Evolutionary conservation across 2,113 vertebrate species (phyloP).

Genomic region (Morone chrysops): DNA sequence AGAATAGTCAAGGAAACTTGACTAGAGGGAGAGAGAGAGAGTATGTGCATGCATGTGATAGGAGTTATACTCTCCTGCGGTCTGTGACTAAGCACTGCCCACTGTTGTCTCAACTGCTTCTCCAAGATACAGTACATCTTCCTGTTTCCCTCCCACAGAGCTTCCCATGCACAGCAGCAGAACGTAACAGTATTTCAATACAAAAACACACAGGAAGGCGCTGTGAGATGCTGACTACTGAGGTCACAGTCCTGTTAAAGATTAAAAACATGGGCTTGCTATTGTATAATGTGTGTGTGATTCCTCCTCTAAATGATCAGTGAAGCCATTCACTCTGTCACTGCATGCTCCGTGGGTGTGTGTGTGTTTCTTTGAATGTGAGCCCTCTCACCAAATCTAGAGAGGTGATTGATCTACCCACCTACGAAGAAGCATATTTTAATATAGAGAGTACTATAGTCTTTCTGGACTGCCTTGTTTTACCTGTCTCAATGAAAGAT

Average conservation of each 20-base stretch:
- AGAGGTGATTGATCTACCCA: neutral
- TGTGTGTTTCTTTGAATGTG: neutral
- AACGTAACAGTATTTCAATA: slow-evolving; percentile 27
- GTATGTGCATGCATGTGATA: neutral
- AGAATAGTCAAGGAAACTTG: slow-evolving; percentile 18
- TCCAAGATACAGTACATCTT: slow-evolving; percentile 53
- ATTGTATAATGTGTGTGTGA: slow-evolving; percentile 43
- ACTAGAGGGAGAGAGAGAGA: too few species aligned
- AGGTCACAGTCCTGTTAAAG: neutral
- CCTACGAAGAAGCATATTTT: neutral
- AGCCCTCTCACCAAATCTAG: neutral
- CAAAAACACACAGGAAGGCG: slow-evolving; percentile 11
- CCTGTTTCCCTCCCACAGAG: slow-evolving; percentile 60
- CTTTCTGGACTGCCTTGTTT: slow-evolving; percentile 18
- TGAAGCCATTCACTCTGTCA: slow-evolving; percentile 9
- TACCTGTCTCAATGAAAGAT: slow-evolving; percentile 27
- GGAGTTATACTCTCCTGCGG: slow-evolving; percentile 34
- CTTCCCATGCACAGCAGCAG: slow-evolving; percentile 30
- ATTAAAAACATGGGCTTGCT: slow-evolving; percentile 1
- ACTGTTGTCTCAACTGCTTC: slow-evolving; percentile 55
- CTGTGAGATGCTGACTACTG: neutral
- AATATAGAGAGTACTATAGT: neutral
- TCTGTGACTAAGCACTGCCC: slow-evolving; percentile 69
- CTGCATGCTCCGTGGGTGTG: slow-evolving; percentile 6
- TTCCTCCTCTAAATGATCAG: slow-evolving; percentile 35